Percentiles rank a stretch among this genome's conserved stretches.
Conservation (phyloP, 1,140 invertebrate species). For the Bombus affinis region DNA sequence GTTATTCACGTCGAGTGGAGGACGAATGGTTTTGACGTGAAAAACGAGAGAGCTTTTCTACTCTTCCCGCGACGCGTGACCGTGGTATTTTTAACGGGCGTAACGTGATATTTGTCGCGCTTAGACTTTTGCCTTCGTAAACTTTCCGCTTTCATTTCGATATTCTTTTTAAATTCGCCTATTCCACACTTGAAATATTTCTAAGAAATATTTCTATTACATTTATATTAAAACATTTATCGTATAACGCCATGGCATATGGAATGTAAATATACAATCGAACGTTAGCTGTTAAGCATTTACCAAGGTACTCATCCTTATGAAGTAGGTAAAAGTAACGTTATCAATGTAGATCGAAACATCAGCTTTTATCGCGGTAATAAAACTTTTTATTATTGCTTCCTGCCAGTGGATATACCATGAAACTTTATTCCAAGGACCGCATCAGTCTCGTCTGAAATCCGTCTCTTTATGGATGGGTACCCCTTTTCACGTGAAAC, state of each 20-base stretch:
- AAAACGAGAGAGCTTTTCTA: slow-evolving; percentile 55
- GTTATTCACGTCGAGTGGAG: slow-evolving; percentile 55
- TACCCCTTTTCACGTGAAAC: not conserved
- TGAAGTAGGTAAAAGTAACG: not conserved
- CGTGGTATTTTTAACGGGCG: slow-evolving; percentile 49
- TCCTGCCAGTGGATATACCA: not conserved
- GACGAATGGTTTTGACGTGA: slow-evolving; percentile 58
- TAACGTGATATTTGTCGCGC: slow-evolving; percentile 42
- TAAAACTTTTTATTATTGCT: slow-evolving; percentile 7
- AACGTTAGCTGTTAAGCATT: not conserved
- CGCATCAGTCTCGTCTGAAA: not conserved
- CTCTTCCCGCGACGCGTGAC: slow-evolving; percentile 43
- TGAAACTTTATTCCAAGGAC: not conserved
- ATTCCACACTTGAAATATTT: not conserved
- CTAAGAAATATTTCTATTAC: not conserved
- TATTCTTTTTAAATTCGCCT: not conserved
- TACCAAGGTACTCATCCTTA: too few relatives aligned
- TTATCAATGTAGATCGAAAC: not conserved
- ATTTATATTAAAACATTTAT: too few relatives aligned
- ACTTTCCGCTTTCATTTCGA: not conserved
- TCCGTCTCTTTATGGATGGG: not conserved
- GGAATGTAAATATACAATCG: too few relatives aligned
- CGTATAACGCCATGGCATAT: too few relatives aligned
- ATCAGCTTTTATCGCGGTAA: not conserved
- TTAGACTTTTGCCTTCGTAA: slow-evolving; percentile 10